phyloP scores from a whole-genome alignment of 2,888 invertebrate species.

The Pocota personata region DNA sequence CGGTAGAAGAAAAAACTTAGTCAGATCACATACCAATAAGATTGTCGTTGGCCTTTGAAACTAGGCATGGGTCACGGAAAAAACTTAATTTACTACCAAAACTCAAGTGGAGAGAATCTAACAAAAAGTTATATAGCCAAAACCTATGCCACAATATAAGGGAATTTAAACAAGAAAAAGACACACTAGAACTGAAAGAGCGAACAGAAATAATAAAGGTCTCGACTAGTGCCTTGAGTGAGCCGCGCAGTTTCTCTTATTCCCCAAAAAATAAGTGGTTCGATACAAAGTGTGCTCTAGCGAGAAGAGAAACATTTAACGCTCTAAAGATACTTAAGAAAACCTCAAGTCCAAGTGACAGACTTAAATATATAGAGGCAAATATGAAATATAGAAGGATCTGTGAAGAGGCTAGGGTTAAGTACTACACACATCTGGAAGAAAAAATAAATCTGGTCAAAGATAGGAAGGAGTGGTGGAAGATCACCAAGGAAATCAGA shows the following conservation, averaged over 20 bases:
- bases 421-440: too few relatives aligned
- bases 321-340: background rate
- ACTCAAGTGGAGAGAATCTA: background rate
- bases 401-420: too few relatives aligned
- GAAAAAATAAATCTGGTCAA: too few relatives aligned
- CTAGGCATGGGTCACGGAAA: too few relatives aligned
- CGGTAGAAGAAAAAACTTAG: background rate
- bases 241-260: background rate
- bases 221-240: background rate
- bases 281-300: background rate
- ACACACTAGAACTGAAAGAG: too few relatives aligned
- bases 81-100: background rate
- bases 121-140: background rate
- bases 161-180: too few relatives aligned
- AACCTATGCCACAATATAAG: too few relatives aligned
- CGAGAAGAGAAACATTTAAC: background rate
- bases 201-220: background rate
- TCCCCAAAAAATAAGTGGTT: background rate
- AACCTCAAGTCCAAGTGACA: background rate
- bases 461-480: too few relatives aligned
- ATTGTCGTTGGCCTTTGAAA: too few relatives aligned
- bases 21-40: background rate
- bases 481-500: too few relatives aligned
- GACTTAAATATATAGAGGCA: background rate
- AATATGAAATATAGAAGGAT: too few relatives aligned